Base-by-base conservation (phyloP, 1,140 invertebrate genomes). In the Elymnias hypermnestra region DNA sequence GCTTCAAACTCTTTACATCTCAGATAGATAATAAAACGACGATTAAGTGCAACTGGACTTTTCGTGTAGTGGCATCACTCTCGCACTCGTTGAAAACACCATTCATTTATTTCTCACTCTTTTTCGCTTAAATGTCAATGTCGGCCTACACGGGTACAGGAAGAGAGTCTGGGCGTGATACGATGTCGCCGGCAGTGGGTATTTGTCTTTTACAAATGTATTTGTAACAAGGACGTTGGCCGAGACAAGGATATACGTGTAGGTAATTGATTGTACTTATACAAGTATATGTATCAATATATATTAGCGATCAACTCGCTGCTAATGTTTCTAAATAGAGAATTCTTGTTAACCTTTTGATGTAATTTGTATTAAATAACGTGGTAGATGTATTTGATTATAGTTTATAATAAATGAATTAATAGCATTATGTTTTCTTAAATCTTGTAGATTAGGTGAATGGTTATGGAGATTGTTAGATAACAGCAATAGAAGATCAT, bases 71-170 rank as follows among this genome's bases (percentile, higher is more conserved):
- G 31, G 38, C 36, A 28, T 59, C 59, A 37, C 58, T 25, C 42
- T 62, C 50, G 47, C 58, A 52, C 53, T 17, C 19, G 43, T 31
- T 40, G 10, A 45, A 19, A 29, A 39, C 46, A 14, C 18, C 37
- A 47, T 58, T 29, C 42, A 17, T 7, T 44, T 29, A 43, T 40
- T 45, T 26, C 47, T 31, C 14, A 36, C 46, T 46, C 52, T 57
- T 38, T 57, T 62, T 31, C 38, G 15, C 14, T 45, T 69, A 79
- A 79, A 77, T 83, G 75, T 77, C 75, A 83, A 79, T 77, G 75
- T 67, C 70, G 57, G 48, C 53, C 60, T 52, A 65, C 52, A 46
- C 49, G 46, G 47, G 57, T 67, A 64, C 74, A 78, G 74, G 77
- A 82, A 78, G 77, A 72, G 47, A 58, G 40, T 56, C 60, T 63